phyloP scores from a whole-genome alignment of 2,888 invertebrate genomes.

The Operophtera brumata region DNA sequence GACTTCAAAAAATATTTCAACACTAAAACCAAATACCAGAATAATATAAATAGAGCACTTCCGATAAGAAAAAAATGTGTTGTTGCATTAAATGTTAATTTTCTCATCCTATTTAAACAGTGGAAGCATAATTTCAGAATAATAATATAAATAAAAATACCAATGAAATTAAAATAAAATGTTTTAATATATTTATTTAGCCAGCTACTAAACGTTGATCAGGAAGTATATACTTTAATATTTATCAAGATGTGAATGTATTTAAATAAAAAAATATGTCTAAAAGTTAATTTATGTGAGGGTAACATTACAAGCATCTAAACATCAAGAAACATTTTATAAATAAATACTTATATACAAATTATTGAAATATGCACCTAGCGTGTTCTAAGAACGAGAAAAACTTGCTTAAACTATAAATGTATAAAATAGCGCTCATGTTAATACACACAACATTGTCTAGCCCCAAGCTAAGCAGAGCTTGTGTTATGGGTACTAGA shows the following conservation, averaged over 20 bases:
- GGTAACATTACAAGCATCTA: constrained; percentile 23
- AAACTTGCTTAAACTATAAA: constrained; percentile 19
- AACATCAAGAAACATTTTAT: constrained; percentile 21
- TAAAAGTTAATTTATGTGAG: constrained; percentile 2
- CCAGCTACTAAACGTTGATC: not conserved
- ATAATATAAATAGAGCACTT: constrained; percentile 30
- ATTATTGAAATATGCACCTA: constrained; percentile 18
- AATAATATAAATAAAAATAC: constrained; percentile 2
- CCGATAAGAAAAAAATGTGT: constrained; percentile 1
- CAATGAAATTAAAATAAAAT: not conserved
- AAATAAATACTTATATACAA: constrained; percentile 32
- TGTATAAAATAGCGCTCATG: constrained; percentile 20
- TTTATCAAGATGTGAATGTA: not conserved
- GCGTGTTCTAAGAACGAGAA: constrained; percentile 25
- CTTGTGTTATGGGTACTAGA: no score
- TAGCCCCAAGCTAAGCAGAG: no score
- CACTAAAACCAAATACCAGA: constrained; percentile 36
- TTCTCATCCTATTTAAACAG: constrained; percentile 16
- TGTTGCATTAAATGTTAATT: constrained; percentile 9
- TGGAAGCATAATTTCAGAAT: constrained; percentile 16
- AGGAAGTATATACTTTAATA: not conserved
- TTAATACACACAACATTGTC: no score
- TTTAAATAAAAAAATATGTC: constrained; percentile 4
- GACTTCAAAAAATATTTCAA: constrained; percentile 10
- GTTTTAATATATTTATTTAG: not conserved